Evolutionary conservation across 2,888 invertebrate species (phyloP).

Genomic region (Leucophenga montana): DNA sequence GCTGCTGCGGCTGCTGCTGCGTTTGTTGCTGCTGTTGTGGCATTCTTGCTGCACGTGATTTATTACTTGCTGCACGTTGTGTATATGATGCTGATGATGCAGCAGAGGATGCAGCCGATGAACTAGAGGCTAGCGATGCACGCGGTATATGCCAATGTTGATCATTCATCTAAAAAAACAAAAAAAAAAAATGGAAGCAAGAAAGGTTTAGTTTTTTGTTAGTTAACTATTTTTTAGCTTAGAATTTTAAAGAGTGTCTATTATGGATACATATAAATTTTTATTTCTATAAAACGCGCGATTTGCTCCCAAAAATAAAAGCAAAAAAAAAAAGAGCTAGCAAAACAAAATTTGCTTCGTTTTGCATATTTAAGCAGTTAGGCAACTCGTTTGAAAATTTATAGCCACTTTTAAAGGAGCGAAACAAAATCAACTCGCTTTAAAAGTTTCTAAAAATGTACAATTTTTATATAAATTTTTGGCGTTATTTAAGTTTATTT

Average conservation of each 20-base stretch:
- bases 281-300: background rate
- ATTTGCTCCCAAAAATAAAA: background rate
- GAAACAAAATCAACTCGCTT: constrained; percentile 26
- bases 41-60: constrained; percentile 1
- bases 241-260: no score
- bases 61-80: constrained; percentile 34
- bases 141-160: constrained; percentile 86
- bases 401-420: constrained; percentile 20
- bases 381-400: constrained; percentile 21
- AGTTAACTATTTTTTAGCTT: background rate
- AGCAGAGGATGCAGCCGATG: constrained; percentile 75
- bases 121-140: constrained; percentile 79
- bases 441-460: constrained; percentile 24
- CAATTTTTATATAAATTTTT: constrained; percentile 42
- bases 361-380: constrained; percentile 24
- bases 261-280: background rate
- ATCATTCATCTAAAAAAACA: constrained; percentile 70
- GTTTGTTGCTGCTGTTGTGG: constrained; percentile 36
- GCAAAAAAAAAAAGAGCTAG: constrained; percentile 4
- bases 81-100: constrained; percentile 73
- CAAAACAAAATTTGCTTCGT: background rate
- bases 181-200: background rate
- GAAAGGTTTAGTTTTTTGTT: constrained; percentile 19
- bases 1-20: constrained; percentile 62
- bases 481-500: constrained; percentile 33